phyloP scores from a whole-genome alignment of 2,113 vertebrate species.

The Cariama cristata region DNA sequence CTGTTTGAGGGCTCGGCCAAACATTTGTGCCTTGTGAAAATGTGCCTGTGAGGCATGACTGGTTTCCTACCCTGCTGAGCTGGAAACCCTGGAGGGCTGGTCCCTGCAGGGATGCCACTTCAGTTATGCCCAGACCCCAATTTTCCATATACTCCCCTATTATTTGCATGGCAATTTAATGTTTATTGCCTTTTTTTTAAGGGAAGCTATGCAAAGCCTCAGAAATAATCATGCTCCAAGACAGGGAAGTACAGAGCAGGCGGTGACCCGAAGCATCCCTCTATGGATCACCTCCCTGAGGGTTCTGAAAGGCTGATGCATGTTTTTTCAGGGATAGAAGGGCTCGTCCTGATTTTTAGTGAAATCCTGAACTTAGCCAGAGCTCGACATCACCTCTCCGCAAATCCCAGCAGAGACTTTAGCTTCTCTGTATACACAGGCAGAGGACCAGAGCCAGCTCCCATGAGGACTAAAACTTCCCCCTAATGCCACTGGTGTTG shows the following conservation, averaged over 20 bases:
- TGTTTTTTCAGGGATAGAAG: background rate
- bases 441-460: background rate
- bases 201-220: background rate
- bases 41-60: fast-evolving
- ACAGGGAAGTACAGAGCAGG: fast-evolving
- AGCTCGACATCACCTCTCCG: fast-evolving
- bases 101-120: background rate
- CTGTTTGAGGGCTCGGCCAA: fast-evolving
- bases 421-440: fast-evolving
- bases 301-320: background rate
- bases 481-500: background rate
- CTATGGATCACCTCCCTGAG: fast-evolving
- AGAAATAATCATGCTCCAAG: fast-evolving
- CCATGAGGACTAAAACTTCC: fast-evolving
- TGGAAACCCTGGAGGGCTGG: no score
- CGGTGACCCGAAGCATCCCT: fast-evolving
- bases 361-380: background rate
- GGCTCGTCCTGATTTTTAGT: no score
- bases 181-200: background rate
- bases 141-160: fast-evolving
- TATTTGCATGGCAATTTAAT: fast-evolving
- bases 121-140: fast-evolving
- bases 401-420: background rate
- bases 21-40: background rate
- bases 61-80: fast-evolving